A percentile compares a stretch with the other conserved stretches of the same genome.
phyloP scores from a whole-genome alignment of 2,113 vertebrate genomes.

The Engraulis encrasicolus region DNA sequence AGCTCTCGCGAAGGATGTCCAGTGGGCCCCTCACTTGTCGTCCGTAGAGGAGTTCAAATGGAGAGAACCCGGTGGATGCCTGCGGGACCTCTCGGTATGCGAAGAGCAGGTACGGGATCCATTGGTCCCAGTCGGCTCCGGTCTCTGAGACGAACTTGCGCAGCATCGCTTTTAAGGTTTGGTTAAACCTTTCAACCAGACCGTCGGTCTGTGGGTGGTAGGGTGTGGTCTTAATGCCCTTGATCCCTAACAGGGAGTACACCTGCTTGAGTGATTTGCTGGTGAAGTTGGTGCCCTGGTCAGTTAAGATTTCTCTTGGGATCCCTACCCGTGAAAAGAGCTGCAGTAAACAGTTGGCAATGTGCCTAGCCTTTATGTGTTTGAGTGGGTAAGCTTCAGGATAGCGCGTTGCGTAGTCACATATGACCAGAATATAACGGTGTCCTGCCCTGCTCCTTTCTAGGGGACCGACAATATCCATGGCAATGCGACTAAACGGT shows the following conservation, averaged over 20 bases:
- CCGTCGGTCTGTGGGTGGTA: background rate
- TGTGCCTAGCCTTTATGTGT: background rate
- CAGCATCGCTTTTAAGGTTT: conserved; percentile 18
- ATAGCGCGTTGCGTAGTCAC: background rate
- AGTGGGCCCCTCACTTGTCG: conserved; percentile 10
- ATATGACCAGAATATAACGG: background rate
- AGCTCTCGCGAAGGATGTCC: conserved; percentile 18
- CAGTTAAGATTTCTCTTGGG: background rate
- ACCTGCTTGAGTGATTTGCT: background rate
- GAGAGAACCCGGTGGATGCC: background rate
- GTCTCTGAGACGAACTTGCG: conserved; percentile 22
- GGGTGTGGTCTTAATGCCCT: background rate
- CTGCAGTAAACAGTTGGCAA: too few species aligned
- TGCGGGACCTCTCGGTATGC: conserved; percentile 26
- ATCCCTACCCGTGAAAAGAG: too few species aligned
- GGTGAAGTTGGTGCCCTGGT: background rate
- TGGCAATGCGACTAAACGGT: background rate
- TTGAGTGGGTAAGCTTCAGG: background rate
- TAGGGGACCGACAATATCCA: background rate
- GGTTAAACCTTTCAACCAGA: background rate
- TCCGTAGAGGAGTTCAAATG: background rate
- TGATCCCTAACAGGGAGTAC: background rate
- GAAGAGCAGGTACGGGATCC: conserved; percentile 17
- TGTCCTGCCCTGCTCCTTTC: background rate
- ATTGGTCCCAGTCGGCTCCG: conserved; percentile 10